Evolutionary conservation across 92 coral and sea anemone species (phyloP).

Genomic region (Epizoanthus stellaris): DNA sequence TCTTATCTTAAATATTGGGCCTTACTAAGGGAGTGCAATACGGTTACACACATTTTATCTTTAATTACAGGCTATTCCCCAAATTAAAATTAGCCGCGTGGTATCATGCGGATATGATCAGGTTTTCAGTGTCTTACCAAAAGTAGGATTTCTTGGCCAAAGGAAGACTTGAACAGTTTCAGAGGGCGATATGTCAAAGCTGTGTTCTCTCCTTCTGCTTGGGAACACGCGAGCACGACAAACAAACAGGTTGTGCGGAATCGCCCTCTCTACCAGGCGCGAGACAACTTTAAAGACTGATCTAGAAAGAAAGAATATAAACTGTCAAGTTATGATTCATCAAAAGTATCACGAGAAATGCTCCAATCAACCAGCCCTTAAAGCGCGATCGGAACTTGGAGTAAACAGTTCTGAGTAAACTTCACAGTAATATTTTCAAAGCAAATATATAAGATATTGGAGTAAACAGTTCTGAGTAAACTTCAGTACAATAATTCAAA

Average conservation of each 20-base stretch:
- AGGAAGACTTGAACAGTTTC: constrained; percentile 40
- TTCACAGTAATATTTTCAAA: too few relatives aligned
- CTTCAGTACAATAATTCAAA: too few relatives aligned
- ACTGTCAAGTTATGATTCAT: too few relatives aligned
- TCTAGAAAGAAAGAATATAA: constrained; percentile 8
- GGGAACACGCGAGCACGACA: constrained; percentile 36
- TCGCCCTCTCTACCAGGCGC: constrained; percentile 44
- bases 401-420: too few relatives aligned
- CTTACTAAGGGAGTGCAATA: too few relatives aligned
- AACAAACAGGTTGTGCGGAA: constrained; percentile 62
- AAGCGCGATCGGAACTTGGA: not conserved
- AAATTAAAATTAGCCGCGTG: too few relatives aligned
- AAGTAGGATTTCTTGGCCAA: constrained; percentile 59
- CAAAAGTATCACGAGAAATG: too few relatives aligned
- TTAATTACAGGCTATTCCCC: not conserved
- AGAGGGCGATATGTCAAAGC: not conserved
- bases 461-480: too few relatives aligned
- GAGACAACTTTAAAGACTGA: constrained; percentile 45
- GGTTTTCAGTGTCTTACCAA: constrained; percentile 49
- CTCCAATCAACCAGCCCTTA: not conserved
- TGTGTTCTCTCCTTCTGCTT: not conserved
- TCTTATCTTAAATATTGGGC: too few relatives aligned
- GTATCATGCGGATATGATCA: too few relatives aligned
- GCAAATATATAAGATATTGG: too few relatives aligned
- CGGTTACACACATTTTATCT: too few relatives aligned